phyloP scores from a whole-genome alignment of 2,888 invertebrate genomes.

The Criorhina ranunculi region DNA sequence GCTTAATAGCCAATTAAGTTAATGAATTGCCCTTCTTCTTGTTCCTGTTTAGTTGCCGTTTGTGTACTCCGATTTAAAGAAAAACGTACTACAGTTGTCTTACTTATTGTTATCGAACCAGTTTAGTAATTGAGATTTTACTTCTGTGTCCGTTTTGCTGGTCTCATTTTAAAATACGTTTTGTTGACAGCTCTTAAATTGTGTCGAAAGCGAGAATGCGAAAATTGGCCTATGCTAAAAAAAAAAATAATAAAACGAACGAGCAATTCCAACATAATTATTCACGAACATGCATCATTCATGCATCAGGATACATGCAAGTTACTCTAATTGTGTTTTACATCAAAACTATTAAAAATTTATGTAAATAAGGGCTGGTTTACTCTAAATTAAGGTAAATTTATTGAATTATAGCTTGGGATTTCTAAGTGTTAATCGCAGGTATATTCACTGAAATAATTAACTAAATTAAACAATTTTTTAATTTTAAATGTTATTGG shows the following conservation, averaged over 20 bases:
- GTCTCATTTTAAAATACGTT: conserved; percentile 5
- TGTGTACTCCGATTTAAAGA: conserved; percentile 39
- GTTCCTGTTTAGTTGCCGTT: conserved; percentile 58
- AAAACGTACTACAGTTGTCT: conserved; percentile 36
- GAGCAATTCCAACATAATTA: conserved; percentile 20
- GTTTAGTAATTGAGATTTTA: conserved; percentile 43
- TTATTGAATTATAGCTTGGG: too few species aligned
- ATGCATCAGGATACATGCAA: conserved; percentile 17
- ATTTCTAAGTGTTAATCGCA: neutral
- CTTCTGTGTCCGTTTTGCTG: conserved; percentile 17
- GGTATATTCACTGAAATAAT: neutral
- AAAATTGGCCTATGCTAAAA: neutral
- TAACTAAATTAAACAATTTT: conserved; percentile 1
- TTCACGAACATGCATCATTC: conserved; percentile 21
- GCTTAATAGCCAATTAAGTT: conserved; percentile 73
- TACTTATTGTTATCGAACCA: conserved; percentile 39
- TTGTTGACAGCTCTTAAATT: conserved; percentile 37
- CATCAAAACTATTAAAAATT: too few species aligned
- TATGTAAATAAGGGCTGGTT: too few species aligned
- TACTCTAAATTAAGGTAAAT: too few species aligned
- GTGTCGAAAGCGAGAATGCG: conserved; percentile 29
- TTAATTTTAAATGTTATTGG: neutral
- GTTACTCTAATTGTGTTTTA: too few species aligned
- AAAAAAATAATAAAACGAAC: neutral
- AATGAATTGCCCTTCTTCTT: conserved; percentile 68